Percentiles rank a stretch among this genome's conserved stretches.
These are phyloP conservation scores for Melanotaenia pygmaea DNA, from an alignment of 2,797 vertebrate genomes.

Conservation along the genomic window DNA sequence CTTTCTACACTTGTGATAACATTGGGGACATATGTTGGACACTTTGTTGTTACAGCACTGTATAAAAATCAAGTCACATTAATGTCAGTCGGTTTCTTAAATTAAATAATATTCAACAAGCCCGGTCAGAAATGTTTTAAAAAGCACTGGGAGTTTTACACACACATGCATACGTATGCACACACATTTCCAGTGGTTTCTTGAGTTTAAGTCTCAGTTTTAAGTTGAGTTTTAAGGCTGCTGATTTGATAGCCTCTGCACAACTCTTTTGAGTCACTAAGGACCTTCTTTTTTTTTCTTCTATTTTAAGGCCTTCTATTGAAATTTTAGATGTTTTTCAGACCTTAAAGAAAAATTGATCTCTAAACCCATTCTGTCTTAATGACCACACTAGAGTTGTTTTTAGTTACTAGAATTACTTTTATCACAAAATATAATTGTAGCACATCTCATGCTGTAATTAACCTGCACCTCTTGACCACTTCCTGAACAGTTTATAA, in stretches of 20 bases:
- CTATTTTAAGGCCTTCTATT: conserved; percentile 19
- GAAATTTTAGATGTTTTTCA: conserved; percentile 27
- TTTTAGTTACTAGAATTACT: background rate
- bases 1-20: background rate
- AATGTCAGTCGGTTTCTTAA: background rate
- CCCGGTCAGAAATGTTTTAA: background rate
- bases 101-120: background rate
- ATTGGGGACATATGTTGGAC: background rate
- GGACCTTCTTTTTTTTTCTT: conserved; percentile 23
- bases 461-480: no score
- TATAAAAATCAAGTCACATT: background rate
- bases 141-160: background rate
- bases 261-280: background rate
- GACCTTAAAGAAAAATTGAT: conserved; percentile 10
- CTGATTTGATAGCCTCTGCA: background rate
- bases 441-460: no score
- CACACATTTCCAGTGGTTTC: background rate
- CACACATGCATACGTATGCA: background rate
- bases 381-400: conserved; percentile 48
- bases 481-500: no score
- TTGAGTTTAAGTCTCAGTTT: background rate
- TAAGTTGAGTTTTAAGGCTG: no score
- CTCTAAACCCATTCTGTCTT: conserved; percentile 17
- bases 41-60: background rate
- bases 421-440: no score